Base-by-base conservation (phyloP, 2,113 vertebrate genomes). In the Hyla sarda region DNA sequence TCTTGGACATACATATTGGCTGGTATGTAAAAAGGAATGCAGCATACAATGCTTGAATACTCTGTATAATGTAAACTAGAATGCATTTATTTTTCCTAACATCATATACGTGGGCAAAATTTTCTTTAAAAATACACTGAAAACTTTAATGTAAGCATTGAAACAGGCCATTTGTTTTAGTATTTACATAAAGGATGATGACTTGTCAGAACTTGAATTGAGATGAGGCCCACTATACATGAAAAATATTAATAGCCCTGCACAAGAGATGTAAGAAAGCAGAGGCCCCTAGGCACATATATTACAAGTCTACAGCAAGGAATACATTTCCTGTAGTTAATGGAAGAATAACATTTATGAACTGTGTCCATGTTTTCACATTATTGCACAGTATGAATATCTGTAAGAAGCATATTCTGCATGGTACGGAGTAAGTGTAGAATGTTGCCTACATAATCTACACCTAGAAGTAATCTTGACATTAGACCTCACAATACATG, bases 71-170 rank as follows among this genome's bases (percentile, higher is more conserved):
- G 45, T 48, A 78, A 82, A 50, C 25, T 62, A 34, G n/a, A 47
- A 62, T 78, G 52, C 65, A 60, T 87, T 87, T 87, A 80, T 81
- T 87, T 87, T 87, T 50, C 69, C 54, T 87, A 72, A 80, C 67
- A 80, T 81, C 37, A 60, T 50, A 74, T 41, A 73, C 77, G 81
- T 16, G 54, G 77, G 71, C 77, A 82, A 65, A 34, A 79, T 87
- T 87, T 87, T 79, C 71, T 82, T 62, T 74, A 74, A 81, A 87
- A 87, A 87, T 87, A 87, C 16, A 87, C 69, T 72, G 48, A 54
- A 87, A 82, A 71, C 54, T 48, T 47, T 87, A 74, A 82, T 82
- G 85, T 87, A 87, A 87, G 85, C 78, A 82, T 67, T 87, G 65
- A 87, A 86, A 86, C 50, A 37, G 52, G 41, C 60, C 77, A 82